Evolutionary conservation across 2,888 invertebrate genomes (phyloP).

Genomic region (Xestia sexstrigata): DNA sequence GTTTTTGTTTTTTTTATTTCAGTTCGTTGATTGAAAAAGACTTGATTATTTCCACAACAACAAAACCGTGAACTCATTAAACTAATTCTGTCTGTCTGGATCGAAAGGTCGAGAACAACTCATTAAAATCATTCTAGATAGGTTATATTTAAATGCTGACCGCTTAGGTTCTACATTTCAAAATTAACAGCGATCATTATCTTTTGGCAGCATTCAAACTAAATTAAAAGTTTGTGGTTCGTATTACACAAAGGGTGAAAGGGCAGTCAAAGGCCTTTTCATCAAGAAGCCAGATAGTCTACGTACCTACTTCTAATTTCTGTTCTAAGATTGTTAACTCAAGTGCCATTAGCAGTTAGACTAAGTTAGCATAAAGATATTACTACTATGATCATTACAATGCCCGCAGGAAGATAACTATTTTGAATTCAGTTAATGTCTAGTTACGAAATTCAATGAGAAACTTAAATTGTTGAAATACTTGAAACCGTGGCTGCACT

Average conservation of each 20-base stretch:
- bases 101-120: slow-evolving; percentile 36
- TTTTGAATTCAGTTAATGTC: slow-evolving; percentile 40
- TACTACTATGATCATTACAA: slow-evolving; percentile 27
- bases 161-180: slow-evolving; percentile 32
- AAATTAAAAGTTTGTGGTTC: slow-evolving; percentile 47
- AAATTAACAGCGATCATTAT: slow-evolving; percentile 46
- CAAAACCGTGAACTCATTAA: slow-evolving; percentile 14
- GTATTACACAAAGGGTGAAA: slow-evolving; percentile 47
- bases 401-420: slow-evolving; percentile 39
- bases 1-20: slow-evolving; percentile 30
- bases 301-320: slow-evolving; percentile 9
- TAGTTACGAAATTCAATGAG: slow-evolving; percentile 34
- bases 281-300: slow-evolving; percentile 49
- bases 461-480: slow-evolving; percentile 40
- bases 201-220: slow-evolving; percentile 48
- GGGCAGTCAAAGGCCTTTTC: slow-evolving; percentile 44
- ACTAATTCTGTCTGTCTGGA: slow-evolving; percentile 16
- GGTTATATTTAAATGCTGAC: slow-evolving; percentile 35
- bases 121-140: slow-evolving; percentile 51
- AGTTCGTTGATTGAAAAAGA: slow-evolving; percentile 11
- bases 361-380: slow-evolving; percentile 39
- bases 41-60: slow-evolving; percentile 18
- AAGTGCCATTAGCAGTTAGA: slow-evolving; percentile 24
- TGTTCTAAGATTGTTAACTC: slow-evolving; percentile 35
- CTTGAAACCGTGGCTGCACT: slow-evolving; percentile 21